A percentile compares a stretch with the other conserved stretches of the same genome.
Evolutionary conservation across 2,113 vertebrate genomes (phyloP).

Genomic region (Tringa solitaria): DNA sequence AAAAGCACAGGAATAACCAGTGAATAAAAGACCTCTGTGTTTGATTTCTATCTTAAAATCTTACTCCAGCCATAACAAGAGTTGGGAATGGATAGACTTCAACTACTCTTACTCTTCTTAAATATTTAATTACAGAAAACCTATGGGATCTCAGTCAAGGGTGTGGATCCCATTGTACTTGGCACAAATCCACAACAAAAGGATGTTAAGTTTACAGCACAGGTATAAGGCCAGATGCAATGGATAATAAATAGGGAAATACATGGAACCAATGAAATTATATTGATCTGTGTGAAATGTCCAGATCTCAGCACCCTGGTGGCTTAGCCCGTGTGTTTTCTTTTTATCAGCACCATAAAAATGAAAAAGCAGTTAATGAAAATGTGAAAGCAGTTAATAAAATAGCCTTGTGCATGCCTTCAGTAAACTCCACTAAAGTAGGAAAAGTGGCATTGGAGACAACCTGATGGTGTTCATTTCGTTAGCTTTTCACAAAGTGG

Average conservation of each 20-base stretch:
- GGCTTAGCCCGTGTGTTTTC: background rate
- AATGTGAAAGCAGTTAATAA: background rate
- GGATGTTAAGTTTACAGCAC: background rate
- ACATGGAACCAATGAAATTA: background rate
- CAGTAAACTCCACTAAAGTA: background rate
- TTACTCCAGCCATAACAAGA: background rate
- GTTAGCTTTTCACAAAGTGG: background rate
- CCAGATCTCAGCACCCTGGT: background rate
- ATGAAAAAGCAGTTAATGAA: background rate
- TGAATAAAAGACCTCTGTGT: background rate
- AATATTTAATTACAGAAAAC: background rate
- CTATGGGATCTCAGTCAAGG: background rate
- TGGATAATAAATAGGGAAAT: background rate
- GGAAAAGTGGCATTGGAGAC: background rate
- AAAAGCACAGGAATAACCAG: background rate
- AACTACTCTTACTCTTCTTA: background rate
- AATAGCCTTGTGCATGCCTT: rapidly evolving
- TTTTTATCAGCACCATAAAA: background rate
- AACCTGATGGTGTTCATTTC: background rate
- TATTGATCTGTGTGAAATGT: background rate
- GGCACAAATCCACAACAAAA: background rate
- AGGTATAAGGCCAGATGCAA: background rate
- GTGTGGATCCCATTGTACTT: background rate
- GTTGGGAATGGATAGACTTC: background rate
- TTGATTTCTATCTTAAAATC: background rate